Evolutionary conservation across 2,113 vertebrate species (phyloP).

Genomic region (Zapornia atra): DNA sequence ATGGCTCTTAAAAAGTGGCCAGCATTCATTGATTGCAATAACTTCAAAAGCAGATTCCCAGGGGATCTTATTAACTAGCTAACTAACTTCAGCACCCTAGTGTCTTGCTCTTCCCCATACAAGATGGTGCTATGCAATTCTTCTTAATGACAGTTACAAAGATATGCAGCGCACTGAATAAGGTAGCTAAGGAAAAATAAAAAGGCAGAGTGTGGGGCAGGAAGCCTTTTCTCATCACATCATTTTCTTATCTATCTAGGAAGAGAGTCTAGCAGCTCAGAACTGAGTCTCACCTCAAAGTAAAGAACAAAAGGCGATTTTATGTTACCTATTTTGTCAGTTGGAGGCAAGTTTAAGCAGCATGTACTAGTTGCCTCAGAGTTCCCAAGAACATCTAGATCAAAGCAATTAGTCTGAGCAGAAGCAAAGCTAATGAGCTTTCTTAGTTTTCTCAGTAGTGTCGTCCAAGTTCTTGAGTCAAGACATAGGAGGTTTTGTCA

Average conservation of each 20-base stretch:
- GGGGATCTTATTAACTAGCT: background rate
- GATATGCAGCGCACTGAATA: background rate
- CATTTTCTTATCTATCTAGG: background rate
- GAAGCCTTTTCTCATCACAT: background rate
- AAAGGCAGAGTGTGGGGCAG: accelerated
- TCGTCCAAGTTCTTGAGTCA: background rate
- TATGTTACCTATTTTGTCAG: background rate
- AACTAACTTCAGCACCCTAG: background rate
- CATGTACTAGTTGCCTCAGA: background rate
- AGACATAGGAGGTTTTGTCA: background rate
- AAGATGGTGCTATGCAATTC: background rate
- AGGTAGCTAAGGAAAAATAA: background rate
- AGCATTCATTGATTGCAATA: background rate
- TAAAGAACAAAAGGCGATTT: background rate
- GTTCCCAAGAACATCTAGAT: background rate
- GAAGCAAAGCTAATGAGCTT: background rate
- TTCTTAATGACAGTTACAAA: background rate
- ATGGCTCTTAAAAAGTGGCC: background rate
- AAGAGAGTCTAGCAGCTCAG: background rate
- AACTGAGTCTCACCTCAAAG: background rate
- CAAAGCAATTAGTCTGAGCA: background rate
- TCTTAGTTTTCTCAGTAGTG: background rate
- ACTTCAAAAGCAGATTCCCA: background rate
- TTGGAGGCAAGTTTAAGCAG: background rate
- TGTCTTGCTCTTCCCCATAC: background rate